A percentile compares a stretch with the other conserved stretches of the same genome.
phyloP scores from a whole-genome alignment of 1,140 invertebrate genomes.

The Globodera ellingtonae region DNA sequence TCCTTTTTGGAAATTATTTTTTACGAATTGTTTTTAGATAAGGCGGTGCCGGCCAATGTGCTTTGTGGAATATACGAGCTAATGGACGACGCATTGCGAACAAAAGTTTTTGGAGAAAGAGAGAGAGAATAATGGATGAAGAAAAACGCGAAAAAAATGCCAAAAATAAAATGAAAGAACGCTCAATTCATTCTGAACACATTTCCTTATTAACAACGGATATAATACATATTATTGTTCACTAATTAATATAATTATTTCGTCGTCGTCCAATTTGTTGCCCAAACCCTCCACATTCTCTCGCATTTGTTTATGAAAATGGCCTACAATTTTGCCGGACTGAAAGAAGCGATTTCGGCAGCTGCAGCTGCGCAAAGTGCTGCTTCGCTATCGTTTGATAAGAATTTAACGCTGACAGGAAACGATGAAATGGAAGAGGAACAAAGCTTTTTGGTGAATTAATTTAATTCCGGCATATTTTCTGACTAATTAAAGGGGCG shows the following conservation, averaged over 20 bases:
- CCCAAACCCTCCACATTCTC: not conserved
- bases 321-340: not conserved
- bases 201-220: too few species aligned
- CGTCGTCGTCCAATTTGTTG: not conserved
- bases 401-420: not conserved
- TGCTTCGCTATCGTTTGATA: not conserved
- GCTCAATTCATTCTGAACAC: too few species aligned
- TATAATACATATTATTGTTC: too few species aligned
- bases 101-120: conserved; percentile 16
- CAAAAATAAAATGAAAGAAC: too few species aligned
- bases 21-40: conserved; percentile 44
- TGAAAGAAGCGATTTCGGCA: not conserved
- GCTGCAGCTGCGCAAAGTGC: not conserved
- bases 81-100: conserved; percentile 44
- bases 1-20: conserved; percentile 16
- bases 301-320: not conserved
- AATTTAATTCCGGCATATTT: not conserved
- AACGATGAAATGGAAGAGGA: not conserved
- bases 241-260: not conserved
- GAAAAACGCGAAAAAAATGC: too few species aligned
- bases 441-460: not conserved
- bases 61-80: conserved; percentile 54
- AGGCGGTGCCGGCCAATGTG: conserved; percentile 58
- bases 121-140: not conserved
- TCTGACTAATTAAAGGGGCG: too few species aligned